Evolutionary conservation across 2,888 invertebrate species (phyloP).

Genomic region (Cataglyphis rosenhaueri): DNA sequence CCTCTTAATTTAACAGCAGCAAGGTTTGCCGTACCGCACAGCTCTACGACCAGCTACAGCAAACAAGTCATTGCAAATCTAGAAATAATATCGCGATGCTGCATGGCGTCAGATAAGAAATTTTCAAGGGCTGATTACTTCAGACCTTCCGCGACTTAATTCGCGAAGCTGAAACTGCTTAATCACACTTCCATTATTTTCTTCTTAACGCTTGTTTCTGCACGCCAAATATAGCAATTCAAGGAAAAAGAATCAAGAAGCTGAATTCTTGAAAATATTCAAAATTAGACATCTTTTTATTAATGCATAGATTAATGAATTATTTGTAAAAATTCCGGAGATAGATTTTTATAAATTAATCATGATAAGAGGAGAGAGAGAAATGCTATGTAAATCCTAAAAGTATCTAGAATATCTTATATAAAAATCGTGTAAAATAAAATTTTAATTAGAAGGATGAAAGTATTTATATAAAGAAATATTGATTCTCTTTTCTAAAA

Average conservation of each 20-base stretch:
- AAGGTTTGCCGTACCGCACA: constrained; percentile 5
- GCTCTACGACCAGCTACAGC: constrained; percentile 17
- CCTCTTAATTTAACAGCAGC: constrained; percentile 42
- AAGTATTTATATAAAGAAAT: background rate
- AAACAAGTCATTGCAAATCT: constrained; percentile 35
- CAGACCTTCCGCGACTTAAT: constrained; percentile 14
- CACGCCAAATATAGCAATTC: background rate
- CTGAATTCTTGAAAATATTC: background rate
- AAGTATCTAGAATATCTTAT: background rate
- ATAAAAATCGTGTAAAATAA: background rate
- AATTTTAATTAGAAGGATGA: background rate
- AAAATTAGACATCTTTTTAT: background rate
- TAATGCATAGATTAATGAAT: background rate
- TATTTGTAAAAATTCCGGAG: background rate
- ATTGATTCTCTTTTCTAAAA: background rate
- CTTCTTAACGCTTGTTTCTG: constrained; percentile 6
- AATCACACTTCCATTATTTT: constrained; percentile 22
- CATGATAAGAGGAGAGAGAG: background rate
- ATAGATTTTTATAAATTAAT: background rate
- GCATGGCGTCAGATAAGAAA: constrained; percentile 12
- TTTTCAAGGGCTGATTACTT: constrained; percentile 39
- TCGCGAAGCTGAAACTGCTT: constrained; percentile 15
- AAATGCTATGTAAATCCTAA: background rate
- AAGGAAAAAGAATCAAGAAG: background rate
- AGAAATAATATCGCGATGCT: constrained; percentile 44